phyloP scores from a whole-genome alignment of 2,113 vertebrate species.

The Lycocorax pyrrhopterus region DNA sequence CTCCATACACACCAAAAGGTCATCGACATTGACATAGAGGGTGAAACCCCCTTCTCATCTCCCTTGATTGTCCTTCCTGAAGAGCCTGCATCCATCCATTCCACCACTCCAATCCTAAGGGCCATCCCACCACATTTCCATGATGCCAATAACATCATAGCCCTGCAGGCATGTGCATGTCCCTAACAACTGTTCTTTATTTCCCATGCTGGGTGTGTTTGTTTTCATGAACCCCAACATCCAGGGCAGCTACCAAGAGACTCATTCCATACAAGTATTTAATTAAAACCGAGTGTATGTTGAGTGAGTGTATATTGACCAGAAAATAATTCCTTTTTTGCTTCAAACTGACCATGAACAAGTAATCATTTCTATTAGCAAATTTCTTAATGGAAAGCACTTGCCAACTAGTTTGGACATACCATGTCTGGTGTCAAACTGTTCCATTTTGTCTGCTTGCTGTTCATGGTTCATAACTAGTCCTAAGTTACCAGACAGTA shows the following conservation, averaged over 20 bases:
- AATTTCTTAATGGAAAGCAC: background rate
- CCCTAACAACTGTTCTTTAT: background rate
- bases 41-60: background rate
- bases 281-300: background rate
- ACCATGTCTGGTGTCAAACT: background rate
- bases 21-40: rapidly evolving
- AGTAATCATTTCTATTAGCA: background rate
- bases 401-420: background rate
- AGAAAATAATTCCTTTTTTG: background rate
- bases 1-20: background rate
- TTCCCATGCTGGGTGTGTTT: background rate
- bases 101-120: background rate
- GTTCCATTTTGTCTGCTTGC: background rate
- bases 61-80: background rate
- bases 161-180: background rate
- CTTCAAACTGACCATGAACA: background rate
- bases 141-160: background rate
- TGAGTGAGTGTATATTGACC: background rate
- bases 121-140: background rate
- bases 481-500: background rate
- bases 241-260: background rate
- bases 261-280: background rate
- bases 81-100: background rate
- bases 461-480: background rate
- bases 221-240: background rate